Evolutionary conservation across 2,797 vertebrate genomes (phyloP), one percentile per base, ranked within the genome.

Genomic region (Periophthalmus magnuspinnatus): DNA sequence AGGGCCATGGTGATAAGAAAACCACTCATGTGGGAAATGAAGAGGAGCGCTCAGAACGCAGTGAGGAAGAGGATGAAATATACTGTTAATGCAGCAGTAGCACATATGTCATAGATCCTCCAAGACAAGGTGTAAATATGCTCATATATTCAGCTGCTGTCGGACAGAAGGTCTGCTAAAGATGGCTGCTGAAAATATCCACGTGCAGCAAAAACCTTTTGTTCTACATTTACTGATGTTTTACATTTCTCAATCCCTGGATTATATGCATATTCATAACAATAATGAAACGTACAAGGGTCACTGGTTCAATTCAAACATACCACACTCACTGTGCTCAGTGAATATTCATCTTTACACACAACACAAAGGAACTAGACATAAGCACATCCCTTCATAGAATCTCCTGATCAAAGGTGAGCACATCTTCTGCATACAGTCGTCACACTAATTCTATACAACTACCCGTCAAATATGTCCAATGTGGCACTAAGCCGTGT

Each of bases 21-120:
- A 91, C 87, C 93, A 94, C 90, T 96, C 93, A 94, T 93, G 94
- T 95, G 95, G 93, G 94, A 96, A 96, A 96, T 95, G 95, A 96
- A 93, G 86, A 76, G 74, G 74, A 87, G 70, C 89, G 83, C 92
- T 90, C 93, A 85, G 88, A 93, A 94, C 90, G 84, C 93, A 92
- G 91, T 82, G 69, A 89, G 83, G 86, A 86, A 68, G 80, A 66
- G 65, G 80, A 85, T 88, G 90, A 90, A 91, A 88, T 92, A 90
- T 86, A 81, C 67, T 77, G 80, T 86, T 88, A 89, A 88, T 80
- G 82, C 86, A 83, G 86, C 78, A 76, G 77, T 78, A 86, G 71
- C 79, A 88, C 84, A 88, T 89, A 81, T 68, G 84, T 88, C 89
- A 86, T 89, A 82, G 79, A 85, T 90, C 78, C 75, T 78, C 67